phyloP scores from a whole-genome alignment of 2,888 invertebrate species.

The Odontothrips loti region DNA sequence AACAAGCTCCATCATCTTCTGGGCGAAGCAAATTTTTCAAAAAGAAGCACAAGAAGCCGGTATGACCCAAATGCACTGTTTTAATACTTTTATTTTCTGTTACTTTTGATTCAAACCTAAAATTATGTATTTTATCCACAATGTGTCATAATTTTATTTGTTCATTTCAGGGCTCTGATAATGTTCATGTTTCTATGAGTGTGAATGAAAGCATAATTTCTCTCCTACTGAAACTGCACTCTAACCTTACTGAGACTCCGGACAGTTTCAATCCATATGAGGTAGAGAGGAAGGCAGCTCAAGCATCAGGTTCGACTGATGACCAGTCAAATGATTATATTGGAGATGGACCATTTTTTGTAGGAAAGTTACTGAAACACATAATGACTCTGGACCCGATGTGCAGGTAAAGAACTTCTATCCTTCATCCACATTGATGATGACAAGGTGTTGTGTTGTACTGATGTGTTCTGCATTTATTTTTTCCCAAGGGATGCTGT shows the following conservation, averaged over 20 bases:
- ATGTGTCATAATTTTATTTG: neutral
- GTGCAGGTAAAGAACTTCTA: slow-evolving; percentile 48
- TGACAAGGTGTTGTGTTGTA: too few species aligned
- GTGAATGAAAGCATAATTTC: slow-evolving; percentile 87
- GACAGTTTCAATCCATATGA: slow-evolving; percentile 64
- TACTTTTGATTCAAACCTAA: neutral
- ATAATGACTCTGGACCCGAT: slow-evolving; percentile 66
- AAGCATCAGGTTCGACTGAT: neutral
- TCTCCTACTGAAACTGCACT: slow-evolving; percentile 81
- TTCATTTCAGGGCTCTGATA: neutral
- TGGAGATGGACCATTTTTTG: slow-evolving; percentile 86
- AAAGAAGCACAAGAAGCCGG: slow-evolving; percentile 4
- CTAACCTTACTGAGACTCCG: slow-evolving; percentile 75
- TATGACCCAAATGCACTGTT: neutral
- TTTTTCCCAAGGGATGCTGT: slow-evolving; percentile 55
- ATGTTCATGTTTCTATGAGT: neutral
- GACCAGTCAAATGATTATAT: slow-evolving; percentile 46
- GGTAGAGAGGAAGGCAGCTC: slow-evolving; percentile 32
- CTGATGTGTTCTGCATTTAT: neutral
- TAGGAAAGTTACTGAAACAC: slow-evolving; percentile 72
- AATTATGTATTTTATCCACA: neutral
- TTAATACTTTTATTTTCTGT: neutral
- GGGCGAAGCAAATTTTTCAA: neutral
- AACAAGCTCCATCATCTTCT: neutral
- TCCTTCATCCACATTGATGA: neutral